Percentiles rank a stretch among this genome's conserved stretches.
Evolutionary conservation across 2,888 invertebrate species (phyloP).

Genomic region (Meloe dianella): DNA sequence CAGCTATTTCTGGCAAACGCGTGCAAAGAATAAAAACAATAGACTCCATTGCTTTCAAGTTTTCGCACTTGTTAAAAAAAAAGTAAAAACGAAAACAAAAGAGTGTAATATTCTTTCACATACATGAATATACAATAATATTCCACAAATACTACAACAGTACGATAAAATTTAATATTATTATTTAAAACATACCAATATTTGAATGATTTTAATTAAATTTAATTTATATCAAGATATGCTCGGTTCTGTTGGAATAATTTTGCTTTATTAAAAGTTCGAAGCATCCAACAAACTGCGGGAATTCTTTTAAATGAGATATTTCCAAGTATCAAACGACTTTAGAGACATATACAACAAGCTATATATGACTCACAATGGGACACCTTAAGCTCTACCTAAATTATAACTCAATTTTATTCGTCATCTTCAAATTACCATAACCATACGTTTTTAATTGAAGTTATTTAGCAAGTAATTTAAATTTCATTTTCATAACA

Average conservation of each 20-base stretch:
- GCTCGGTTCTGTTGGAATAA: constrained; percentile 37
- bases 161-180: constrained; percentile 30
- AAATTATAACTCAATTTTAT: constrained; percentile 15
- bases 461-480: not conserved
- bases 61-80: not conserved
- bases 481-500: not conserved
- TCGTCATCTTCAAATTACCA: not conserved
- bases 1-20: constrained; percentile 22
- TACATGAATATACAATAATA: no score
- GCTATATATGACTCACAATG: constrained; percentile 11
- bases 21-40: constrained; percentile 34
- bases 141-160: constrained; percentile 8
- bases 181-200: constrained; percentile 35
- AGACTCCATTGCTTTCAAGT: constrained; percentile 10
- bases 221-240: constrained; percentile 43
- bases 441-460: constrained; percentile 10
- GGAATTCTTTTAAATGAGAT: constrained; percentile 36
- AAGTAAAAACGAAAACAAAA: no score
- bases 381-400: constrained; percentile 16
- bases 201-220: constrained; percentile 46
- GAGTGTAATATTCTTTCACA: no score
- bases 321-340: not conserved
- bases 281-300: constrained; percentile 35
- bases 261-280: constrained; percentile 48
- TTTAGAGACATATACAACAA: constrained; percentile 12